Base-by-base conservation (phyloP, 2,797 vertebrate species). In the Antennarius maculatus region DNA sequence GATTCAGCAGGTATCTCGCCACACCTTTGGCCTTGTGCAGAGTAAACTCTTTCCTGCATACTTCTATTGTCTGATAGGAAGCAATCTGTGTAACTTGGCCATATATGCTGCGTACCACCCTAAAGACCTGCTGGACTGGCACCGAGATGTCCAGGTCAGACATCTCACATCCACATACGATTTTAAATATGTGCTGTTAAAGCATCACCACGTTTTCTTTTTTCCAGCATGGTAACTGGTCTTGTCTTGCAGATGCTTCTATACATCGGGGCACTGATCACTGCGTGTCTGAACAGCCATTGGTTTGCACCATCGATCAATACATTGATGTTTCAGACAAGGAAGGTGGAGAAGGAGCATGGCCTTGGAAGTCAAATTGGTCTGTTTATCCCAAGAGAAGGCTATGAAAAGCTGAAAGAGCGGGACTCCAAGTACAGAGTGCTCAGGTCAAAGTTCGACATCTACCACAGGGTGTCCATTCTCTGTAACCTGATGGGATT, bases 11-110 rank as follows among this genome's bases (percentile, higher is more conserved):
- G 93, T 97, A 3, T 88, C 92, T 16, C 81, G 76, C 14, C 95
- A 97, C 85, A 96, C 93, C 1, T 96, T 97, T 1, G 95, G 95
- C 17, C 82, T 94, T 5, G 96, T 97, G 65, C 96, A 97, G 84
- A 95, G 96, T 81, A 96, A 94, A 59, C 89, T 97, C 55, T 96
- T 97, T 74, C 96, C 96, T 0, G 88, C 93, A 1, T 97, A 96
- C 74, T 95, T 96, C 81, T 91, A 93, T 81, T 89, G 91, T 52
- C 77, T 95, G 69, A 70, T 96, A 84, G 91, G 79, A 5, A 92
- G 91, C 56, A 93, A 91, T 55, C 79, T 92, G 5, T 6, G 94
- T 82, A 95, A 87, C 78, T 86, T 97, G 80, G 89, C 90, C 1
- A 59, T 95, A 61, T 94, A 91, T 45, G 93, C 93, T 0, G 76